These are phyloP conservation scores for Zoanthus sociatus DNA, from an alignment of 92 coral and sea anemone genomes.

Conservation along the genomic window DNA sequence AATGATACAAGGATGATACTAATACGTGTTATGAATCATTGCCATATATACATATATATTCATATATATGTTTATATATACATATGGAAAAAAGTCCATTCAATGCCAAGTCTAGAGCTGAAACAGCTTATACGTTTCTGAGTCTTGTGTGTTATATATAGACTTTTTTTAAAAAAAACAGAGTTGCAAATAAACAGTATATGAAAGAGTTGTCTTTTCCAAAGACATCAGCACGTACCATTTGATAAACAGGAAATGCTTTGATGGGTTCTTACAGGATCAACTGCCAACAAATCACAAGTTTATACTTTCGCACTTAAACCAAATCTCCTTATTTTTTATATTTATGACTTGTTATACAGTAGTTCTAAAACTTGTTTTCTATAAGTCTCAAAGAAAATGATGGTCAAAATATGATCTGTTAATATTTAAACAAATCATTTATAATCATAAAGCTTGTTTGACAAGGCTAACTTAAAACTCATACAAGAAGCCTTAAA, in stretches of 20 bases:
- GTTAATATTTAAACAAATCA: not conserved
- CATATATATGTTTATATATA: no score
- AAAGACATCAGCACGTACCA: not conserved
- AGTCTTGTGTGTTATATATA: no score
- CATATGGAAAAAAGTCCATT: no score
- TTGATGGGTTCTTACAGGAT: not conserved
- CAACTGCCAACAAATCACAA: not conserved
- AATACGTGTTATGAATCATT: no score
- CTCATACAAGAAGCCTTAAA: not conserved
- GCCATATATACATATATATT: no score
- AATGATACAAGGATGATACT: no score
- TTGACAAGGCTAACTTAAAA: not conserved
- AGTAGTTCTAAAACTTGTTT: not conserved
- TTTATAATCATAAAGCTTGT: not conserved
- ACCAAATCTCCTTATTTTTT: not conserved
- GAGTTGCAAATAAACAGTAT: no score
- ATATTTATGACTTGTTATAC: not conserved
- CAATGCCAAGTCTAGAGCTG: no score
- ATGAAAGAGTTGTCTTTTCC: not conserved
- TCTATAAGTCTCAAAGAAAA: not conserved
- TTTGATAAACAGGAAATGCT: slow-evolving; percentile 1
- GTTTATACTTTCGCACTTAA: not conserved
- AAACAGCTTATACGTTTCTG: no score
- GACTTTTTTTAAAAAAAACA: no score
- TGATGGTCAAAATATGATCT: not conserved